Evolutionary conservation across 2,888 invertebrate genomes (phyloP), one percentile per base, ranked within the genome.

Genomic region (Stegana nigrithorax): DNA sequence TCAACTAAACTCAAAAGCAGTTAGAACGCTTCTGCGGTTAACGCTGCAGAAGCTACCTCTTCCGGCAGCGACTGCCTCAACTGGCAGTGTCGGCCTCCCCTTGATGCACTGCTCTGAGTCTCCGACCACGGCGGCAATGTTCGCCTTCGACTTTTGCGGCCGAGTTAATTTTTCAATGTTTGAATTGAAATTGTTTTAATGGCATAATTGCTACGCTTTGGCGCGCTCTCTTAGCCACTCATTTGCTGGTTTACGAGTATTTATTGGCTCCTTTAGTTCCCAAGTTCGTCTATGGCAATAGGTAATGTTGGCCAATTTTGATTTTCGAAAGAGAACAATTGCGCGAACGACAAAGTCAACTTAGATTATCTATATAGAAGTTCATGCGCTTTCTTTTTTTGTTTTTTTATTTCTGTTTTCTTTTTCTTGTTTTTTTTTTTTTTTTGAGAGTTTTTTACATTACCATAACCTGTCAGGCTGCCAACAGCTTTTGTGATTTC

Each of bases 291-390:
- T 4, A 17, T 17, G n/a, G 47, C 25, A 47, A 17, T 17, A 47
- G 47, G 47, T 23, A 47, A 47, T 47, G 47, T 47, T 47, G 47
- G 47, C 23, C 47, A 47, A 47, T 47, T 47, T n/a, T n/a, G n/a
- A n/a, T n/a, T n/a, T n/a, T n/a, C n/a, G n/a, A n/a, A n/a, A n/a
- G n/a, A n/a, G n/a, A 4, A n/a, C 32, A 32, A 32, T 10, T 32
- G 32, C 32, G n/a, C 12, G 2, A 32, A 32, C 5, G 10, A 12
- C 5, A 12, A 32, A 32, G 5, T 5, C 32, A 32, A 32, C 32
- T n/a, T n/a, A n/a, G n/a, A n/a, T n/a, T n/a, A n/a, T n/a, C n/a
- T n/a, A n/a, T n/a, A n/a, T n/a, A n/a, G n/a, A n/a, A n/a, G n/a
- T n/a, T n/a, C n/a, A n/a, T n/a, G n/a, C n/a, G n/a, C n/a, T n/a